Evolutionary conservation across 37 sponge, comb jelly and placozoan species (phyloP), one percentile per base, ranked within the genome.

Genomic region (Hexactinellida sp.): DNA sequence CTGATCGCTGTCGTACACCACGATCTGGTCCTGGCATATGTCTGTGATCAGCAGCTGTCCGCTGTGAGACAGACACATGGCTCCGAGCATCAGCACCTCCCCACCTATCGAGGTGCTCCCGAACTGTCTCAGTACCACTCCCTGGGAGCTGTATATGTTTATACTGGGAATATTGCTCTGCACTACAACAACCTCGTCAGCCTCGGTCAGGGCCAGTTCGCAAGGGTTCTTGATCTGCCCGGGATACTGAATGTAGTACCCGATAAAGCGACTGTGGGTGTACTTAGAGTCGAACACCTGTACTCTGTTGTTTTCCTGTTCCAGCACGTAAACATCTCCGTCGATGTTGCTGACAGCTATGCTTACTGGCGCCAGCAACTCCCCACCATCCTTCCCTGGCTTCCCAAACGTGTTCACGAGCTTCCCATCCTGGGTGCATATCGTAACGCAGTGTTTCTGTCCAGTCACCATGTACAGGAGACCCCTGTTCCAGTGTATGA

Each of bases 201-300:
- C 30, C 3, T 10, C 28, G 3, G 76, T 63, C 34, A 63, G 76
- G 5, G 76, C 76, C 34, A 63, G 76, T 23, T 63, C 76, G 34
- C 21, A 10, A 63, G 76, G 76, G 76, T 63, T 63, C 76, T 63
- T 63, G 3, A 63, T 63, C 76, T 63, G 76, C 13, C 76, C 76
- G 5, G 76, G 76, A 10, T 10, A 7, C 28, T 63, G 19, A 25
- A 63, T 63, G 34, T 25, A 63, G 34, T 63, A 63, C 3, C 76
- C 76, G 3, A 63, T 63, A 63, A 63, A 63, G 5, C 28, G 21
- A 23, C 32, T 3, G 76, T 3, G 30, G 3, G 3, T 63, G 34
- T 63, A 63, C 34, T 63, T 10, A 63, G 76, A 10, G 13, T 63
- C 13, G 25, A 63, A 63, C 30, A 63, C 76, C 30, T 63, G 76